Evolutionary conservation across 2,113 vertebrate genomes (phyloP).

Genomic region (Cathartes aura): DNA sequence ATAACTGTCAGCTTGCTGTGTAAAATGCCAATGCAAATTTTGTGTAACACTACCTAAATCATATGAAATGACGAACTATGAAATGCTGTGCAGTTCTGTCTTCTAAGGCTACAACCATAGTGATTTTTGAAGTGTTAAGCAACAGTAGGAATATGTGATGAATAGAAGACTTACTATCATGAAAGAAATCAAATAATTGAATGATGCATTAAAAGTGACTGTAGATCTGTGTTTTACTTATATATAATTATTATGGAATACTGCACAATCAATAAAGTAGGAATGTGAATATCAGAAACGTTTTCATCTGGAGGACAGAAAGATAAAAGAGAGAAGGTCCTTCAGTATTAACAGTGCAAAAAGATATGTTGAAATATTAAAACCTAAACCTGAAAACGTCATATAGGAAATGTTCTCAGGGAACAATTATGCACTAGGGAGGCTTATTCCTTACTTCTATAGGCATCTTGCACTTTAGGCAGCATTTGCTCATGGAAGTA

Average conservation of each 20-base stretch:
- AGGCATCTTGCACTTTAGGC: not conserved
- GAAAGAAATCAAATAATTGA: not conserved
- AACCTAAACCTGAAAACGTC: not conserved
- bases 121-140: not conserved
- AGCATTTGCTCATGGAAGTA: not conserved
- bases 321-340: too few relatives aligned
- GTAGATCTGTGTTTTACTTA: not conserved
- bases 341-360: not conserved
- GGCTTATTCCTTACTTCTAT: not conserved
- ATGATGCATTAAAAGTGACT: not conserved
- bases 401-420: not conserved
- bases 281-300: not conserved
- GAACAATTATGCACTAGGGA: not conserved
- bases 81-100: constrained; percentile 7
- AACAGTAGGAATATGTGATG: not conserved
- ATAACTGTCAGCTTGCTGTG: constrained; percentile 67
- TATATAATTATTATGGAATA: not conserved
- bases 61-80: constrained; percentile 18
- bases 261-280: not conserved
- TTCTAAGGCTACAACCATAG: not conserved
- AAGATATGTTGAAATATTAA: not conserved
- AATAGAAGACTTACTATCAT: not conserved
- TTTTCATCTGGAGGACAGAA: not conserved
- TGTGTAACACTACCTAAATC: constrained; percentile 35
- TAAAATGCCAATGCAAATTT: constrained; percentile 63